A percentile compares a stretch with the other conserved stretches of the same genome.
Conservation (phyloP, 2,888 invertebrate species). For the Microchrysa polita region DNA sequence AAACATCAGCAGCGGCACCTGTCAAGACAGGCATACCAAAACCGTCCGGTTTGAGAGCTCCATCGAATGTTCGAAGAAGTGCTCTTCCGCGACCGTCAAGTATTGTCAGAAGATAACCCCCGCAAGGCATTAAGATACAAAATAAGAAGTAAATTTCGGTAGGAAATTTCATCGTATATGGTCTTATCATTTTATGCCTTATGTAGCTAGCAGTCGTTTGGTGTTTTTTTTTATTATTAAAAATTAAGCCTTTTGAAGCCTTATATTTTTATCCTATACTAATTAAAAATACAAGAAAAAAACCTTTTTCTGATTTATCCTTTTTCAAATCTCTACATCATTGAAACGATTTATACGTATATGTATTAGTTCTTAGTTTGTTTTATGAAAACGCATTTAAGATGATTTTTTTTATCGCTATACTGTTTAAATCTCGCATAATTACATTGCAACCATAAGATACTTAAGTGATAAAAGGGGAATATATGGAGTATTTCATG, state of each 20-base stretch:
- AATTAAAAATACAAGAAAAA: constrained; percentile 14
- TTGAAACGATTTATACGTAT: not conserved
- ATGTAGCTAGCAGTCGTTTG: constrained; percentile 1
- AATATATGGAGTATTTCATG: constrained; percentile 30
- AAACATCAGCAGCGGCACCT: constrained; percentile 52
- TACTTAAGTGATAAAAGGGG: constrained; percentile 15
- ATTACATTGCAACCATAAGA: constrained; percentile 22
- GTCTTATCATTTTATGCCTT: constrained; percentile 27
- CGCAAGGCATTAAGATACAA: constrained; percentile 1
- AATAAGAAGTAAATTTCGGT: not conserved
- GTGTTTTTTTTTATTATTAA: constrained; percentile 25
- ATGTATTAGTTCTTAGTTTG: constrained; percentile 11
- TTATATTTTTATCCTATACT: constrained; percentile 34
- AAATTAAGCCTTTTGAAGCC: constrained; percentile 29
- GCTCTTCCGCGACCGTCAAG: constrained; percentile 61
- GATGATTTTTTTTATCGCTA: not conserved
- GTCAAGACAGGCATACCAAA: constrained; percentile 60
- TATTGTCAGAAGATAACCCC: constrained; percentile 57
- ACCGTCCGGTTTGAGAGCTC: constrained; percentile 61
- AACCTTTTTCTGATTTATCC: not conserved
- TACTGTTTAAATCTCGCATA: not conserved
- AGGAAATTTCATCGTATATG: not conserved
- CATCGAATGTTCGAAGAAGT: constrained; percentile 60
- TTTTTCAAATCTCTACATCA: not conserved
- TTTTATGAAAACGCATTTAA: constrained; percentile 21